Percentiles rank a stretch among this genome's conserved stretches.
Conservation (phyloP, 2,888 invertebrate species). For the Pycnomerus fuliginosus region DNA sequence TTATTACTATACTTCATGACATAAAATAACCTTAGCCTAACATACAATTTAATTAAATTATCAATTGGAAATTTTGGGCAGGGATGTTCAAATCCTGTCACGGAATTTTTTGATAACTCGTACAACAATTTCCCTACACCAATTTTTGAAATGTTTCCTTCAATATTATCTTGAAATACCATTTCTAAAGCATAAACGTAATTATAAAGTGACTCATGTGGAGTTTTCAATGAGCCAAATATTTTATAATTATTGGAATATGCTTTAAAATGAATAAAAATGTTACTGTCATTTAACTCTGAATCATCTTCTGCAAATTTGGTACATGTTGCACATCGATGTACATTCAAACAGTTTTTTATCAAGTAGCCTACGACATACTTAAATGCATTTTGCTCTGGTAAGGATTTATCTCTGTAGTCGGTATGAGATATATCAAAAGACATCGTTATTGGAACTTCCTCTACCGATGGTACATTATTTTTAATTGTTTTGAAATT, state of each 20-base stretch:
- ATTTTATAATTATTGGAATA: slow-evolving; percentile 8
- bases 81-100: slow-evolving; percentile 6
- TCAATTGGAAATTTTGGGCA: slow-evolving; percentile 11
- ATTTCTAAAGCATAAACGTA: slow-evolving; percentile 11
- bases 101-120: background rate
- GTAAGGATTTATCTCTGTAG: slow-evolving; percentile 12
- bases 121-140: slow-evolving; percentile 1
- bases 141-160: background rate
- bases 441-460: background rate
- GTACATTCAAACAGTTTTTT: slow-evolving; percentile 12
- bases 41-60: slow-evolving; percentile 9
- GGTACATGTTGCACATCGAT: slow-evolving; percentile 12
- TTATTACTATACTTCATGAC: too few relatives aligned
- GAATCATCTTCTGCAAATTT: slow-evolving; percentile 9
- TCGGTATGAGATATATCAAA: slow-evolving; percentile 7
- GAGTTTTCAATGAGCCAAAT: slow-evolving; percentile 13
- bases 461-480: background rate
- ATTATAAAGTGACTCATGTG: slow-evolving; percentile 9
- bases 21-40: too few relatives aligned
- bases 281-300: slow-evolving; percentile 5
- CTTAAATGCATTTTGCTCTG: slow-evolving; percentile 19
- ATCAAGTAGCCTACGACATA: slow-evolving; percentile 21
- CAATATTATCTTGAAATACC: slow-evolving; percentile 8
- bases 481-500: slow-evolving; percentile 10
- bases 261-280: slow-evolving; percentile 18